Evolutionary conservation across 2,113 vertebrate species (phyloP).

Genomic region (Phaethon lepturus): DNA sequence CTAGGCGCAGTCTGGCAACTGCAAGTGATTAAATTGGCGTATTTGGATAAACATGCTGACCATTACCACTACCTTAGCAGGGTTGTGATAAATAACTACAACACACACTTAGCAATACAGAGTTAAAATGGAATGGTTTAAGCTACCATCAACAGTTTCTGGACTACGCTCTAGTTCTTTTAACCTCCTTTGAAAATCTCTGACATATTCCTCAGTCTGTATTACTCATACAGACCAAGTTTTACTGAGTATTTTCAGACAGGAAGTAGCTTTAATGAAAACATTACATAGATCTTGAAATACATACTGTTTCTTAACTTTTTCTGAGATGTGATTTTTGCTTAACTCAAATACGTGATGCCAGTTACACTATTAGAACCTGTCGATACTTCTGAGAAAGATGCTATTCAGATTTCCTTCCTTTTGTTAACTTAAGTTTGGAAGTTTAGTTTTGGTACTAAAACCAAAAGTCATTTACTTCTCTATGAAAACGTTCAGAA

Average conservation of each 20-base stretch:
- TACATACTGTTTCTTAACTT: fast-evolving
- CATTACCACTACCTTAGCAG: neutral
- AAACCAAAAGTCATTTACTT: neutral
- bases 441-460: neutral
- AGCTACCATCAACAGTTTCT: neutral
- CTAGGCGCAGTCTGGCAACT: neutral
- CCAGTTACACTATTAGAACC: neutral
- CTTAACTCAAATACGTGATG: neutral
- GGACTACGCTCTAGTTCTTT: neutral
- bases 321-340: neutral
- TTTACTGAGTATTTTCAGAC: neutral
- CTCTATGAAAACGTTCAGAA: neutral
- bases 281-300: neutral
- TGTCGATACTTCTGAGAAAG: neutral
- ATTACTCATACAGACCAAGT: neutral
- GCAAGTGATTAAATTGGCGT: neutral
- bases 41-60: neutral
- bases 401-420: neutral
- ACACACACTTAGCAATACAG: fast-evolving
- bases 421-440: neutral
- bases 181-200: neutral
- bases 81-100: neutral
- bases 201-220: neutral
- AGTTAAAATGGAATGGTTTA: neutral
- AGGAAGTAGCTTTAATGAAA: neutral